Conservation (phyloP, 2,888 invertebrate species). For the Monoplex corrugatus region DNA sequence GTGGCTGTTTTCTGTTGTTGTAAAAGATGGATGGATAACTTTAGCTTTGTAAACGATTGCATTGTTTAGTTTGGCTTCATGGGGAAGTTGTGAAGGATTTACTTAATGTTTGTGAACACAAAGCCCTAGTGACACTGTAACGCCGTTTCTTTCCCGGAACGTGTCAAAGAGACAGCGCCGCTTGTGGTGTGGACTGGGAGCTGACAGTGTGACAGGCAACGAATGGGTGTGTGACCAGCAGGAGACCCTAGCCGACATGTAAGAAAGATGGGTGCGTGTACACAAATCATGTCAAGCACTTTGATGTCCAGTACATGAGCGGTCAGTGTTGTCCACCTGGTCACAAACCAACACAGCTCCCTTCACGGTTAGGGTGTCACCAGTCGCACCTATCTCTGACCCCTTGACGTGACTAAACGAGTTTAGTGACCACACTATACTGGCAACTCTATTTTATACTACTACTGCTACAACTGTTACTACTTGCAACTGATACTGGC, state of each 20-base stretch:
- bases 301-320: background rate
- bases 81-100: no score
- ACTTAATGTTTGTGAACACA: no score
- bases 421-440: no score
- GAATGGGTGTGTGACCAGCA: background rate
- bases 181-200: background rate
- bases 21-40: no score
- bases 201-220: background rate
- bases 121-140: no score
- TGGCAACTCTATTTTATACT: no score
- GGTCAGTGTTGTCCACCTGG: slow-evolving; percentile 5
- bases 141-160: background rate
- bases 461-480: no score
- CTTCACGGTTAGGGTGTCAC: background rate
- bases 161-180: background rate
- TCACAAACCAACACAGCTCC: background rate
- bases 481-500: no score
- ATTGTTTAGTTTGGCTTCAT: no score
- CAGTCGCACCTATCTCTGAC: background rate
- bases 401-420: no score
- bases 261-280: slow-evolving; percentile 5
- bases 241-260: background rate
- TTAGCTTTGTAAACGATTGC: no score
- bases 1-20: no score
- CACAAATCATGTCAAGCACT: slow-evolving; percentile 17